Evolutionary conservation across 2,797 vertebrate species (phyloP).

Genomic region (Mareca penelope): DNA sequence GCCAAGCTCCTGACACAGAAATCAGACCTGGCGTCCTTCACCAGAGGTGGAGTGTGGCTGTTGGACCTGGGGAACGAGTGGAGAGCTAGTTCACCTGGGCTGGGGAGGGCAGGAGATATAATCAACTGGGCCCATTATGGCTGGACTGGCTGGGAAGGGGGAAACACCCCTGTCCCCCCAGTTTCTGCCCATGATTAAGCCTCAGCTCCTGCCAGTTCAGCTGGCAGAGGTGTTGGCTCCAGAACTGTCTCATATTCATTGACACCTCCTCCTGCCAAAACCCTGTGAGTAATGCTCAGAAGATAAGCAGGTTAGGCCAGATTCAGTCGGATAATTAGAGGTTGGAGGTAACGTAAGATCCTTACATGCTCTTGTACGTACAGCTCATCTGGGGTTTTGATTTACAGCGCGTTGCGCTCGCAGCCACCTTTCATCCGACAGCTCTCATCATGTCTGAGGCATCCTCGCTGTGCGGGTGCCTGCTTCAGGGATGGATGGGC

Average conservation of each 20-base stretch:
- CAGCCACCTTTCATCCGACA: background rate
- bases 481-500: background rate
- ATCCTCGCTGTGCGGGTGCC: background rate
- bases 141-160: background rate
- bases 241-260: background rate
- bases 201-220: background rate
- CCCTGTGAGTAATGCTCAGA: conserved; percentile 1
- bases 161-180: rapidly evolving
- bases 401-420: background rate
- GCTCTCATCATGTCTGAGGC: background rate
- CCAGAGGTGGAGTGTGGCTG: background rate
- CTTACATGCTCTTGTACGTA: background rate
- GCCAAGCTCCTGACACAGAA: background rate
- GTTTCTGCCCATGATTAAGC: background rate
- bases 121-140: background rate
- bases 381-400: background rate
- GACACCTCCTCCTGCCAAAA: conserved; percentile 38
- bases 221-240: conserved; percentile 4
- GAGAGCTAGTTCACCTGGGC: background rate
- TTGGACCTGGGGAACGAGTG: background rate
- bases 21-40: background rate
- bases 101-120: background rate
- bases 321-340: conserved; percentile 34
- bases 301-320: conserved; percentile 65
- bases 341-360: background rate